phyloP scores from a whole-genome alignment of 2,113 vertebrate species.

The Gadus chalcogrammus region DNA sequence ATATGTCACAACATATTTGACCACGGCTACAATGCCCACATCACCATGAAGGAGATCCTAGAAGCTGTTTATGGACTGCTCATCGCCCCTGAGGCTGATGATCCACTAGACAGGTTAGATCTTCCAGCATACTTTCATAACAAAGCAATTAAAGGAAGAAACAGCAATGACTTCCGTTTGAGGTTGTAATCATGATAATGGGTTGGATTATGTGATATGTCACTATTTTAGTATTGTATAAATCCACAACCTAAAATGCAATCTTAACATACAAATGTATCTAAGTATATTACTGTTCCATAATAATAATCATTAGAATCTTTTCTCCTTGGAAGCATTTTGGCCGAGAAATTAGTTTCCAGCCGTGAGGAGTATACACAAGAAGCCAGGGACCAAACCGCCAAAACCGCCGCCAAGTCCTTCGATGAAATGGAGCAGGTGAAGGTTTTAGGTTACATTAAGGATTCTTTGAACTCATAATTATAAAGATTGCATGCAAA shows the following conservation, averaged over 20 bases:
- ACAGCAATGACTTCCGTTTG: too few relatives aligned
- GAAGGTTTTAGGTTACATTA: background rate
- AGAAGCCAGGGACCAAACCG: conserved; percentile 53
- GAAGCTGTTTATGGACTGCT: conserved; percentile 60
- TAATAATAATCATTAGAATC: too few relatives aligned
- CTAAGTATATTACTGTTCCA: too few relatives aligned
- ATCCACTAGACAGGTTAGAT: conserved; percentile 64
- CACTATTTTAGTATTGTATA: too few relatives aligned
- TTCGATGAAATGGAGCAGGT: conserved; percentile 63
- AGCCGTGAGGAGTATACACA: conserved; percentile 37
- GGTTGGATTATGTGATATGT: too few relatives aligned
- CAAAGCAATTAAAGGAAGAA: background rate
- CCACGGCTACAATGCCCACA: conserved; percentile 58
- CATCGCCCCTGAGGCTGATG: conserved; percentile 64
- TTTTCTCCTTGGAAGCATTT: conserved; percentile 41
- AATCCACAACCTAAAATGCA: too few relatives aligned
- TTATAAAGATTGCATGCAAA: too few relatives aligned
- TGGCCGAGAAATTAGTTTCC: conserved; percentile 61
- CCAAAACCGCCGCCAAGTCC: conserved; percentile 35
- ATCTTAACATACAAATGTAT: too few relatives aligned
- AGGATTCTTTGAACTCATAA: too few relatives aligned
- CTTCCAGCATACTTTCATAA: too few relatives aligned
- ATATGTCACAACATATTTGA: conserved; percentile 71
- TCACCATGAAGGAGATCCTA: conserved; percentile 64
- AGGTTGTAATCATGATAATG: too few relatives aligned